These are phyloP conservation scores for Hylyphantes graminicola DNA, from an alignment of 1,140 invertebrate genomes.

Conservation along the genomic window DNA sequence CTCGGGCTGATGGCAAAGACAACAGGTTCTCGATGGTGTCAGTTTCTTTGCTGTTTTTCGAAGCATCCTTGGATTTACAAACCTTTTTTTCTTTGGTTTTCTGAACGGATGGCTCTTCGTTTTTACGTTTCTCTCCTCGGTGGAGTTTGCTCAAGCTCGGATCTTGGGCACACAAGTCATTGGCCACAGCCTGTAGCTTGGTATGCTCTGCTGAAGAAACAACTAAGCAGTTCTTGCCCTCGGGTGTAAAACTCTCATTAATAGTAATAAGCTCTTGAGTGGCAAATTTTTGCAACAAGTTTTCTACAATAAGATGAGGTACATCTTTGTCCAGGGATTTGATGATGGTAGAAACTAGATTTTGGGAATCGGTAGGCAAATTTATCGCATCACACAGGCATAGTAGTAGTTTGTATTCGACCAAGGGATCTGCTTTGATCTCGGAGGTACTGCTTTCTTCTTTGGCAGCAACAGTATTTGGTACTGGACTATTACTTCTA, in stretches of 20 bases:
- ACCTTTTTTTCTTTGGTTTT: constrained; percentile 43
- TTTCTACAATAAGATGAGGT: constrained; percentile 76
- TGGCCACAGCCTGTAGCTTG: constrained; percentile 77
- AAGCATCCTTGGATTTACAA: constrained; percentile 34
- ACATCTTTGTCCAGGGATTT: constrained; percentile 74
- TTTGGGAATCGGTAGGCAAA: constrained; percentile 80
- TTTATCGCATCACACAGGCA: constrained; percentile 81
- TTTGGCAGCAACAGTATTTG: constrained; percentile 31
- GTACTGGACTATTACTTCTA: constrained; percentile 47
- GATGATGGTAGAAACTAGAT: constrained; percentile 75
- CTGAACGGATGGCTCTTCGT: constrained; percentile 49
- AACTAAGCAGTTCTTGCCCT: constrained; percentile 73
- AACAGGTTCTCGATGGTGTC: constrained; percentile 78
- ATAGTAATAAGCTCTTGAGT: constrained; percentile 82
- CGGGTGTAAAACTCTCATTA: constrained; percentile 69
- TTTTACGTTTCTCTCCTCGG: constrained; percentile 49
- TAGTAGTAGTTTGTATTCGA: constrained; percentile 79
- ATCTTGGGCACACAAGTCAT: constrained; percentile 64
- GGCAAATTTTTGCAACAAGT: constrained; percentile 87
- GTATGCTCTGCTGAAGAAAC: constrained; percentile 78
- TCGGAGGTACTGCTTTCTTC: constrained; percentile 49
- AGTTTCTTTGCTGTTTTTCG: constrained; percentile 33
- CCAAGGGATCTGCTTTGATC: constrained; percentile 64
- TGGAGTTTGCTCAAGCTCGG: constrained; percentile 24
- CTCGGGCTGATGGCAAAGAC: constrained; percentile 91